phyloP scores from a whole-genome alignment of 1,140 invertebrate genomes.

The Carposina sasakii region DNA sequence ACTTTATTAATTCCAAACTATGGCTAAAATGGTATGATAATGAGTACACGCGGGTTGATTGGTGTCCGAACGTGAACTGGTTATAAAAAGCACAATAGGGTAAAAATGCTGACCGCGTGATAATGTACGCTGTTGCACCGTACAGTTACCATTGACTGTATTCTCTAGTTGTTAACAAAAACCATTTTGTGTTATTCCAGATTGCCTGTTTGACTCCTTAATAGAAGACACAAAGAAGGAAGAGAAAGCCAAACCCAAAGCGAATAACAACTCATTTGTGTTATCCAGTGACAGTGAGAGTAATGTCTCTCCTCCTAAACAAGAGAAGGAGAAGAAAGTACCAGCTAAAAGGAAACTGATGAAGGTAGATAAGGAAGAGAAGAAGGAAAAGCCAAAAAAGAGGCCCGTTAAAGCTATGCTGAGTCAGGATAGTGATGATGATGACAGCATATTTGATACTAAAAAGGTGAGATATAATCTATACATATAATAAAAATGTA shows the following conservation, averaged over 20 bases:
- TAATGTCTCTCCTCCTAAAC: conserved; percentile 18
- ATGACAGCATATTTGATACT: conserved; percentile 64
- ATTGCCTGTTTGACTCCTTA: conserved; percentile 68
- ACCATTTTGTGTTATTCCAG: conserved; percentile 33
- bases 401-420: conserved; percentile 45
- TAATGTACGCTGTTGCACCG: too few relatives aligned
- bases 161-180: too few relatives aligned
- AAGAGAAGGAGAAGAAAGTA: conserved; percentile 53
- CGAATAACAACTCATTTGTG: conserved; percentile 35
- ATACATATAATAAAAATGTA: too few relatives aligned
- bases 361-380: conserved; percentile 33
- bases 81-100: too few relatives aligned
- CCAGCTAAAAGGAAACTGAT: conserved; percentile 52
- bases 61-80: too few relatives aligned
- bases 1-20: too few relatives aligned
- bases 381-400: conserved; percentile 52
- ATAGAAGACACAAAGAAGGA: conserved; percentile 65
- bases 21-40: too few relatives aligned
- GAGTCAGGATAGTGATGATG: conserved; percentile 53
- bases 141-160: too few relatives aligned
- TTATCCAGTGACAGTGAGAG: conserved; percentile 57
- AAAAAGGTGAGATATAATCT: conserved; percentile 50
- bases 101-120: too few relatives aligned
- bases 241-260: conserved; percentile 34
- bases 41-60: too few relatives aligned